phyloP scores from a whole-genome alignment of 2,113 vertebrate genomes.

The Polypterus bichir region DNA sequence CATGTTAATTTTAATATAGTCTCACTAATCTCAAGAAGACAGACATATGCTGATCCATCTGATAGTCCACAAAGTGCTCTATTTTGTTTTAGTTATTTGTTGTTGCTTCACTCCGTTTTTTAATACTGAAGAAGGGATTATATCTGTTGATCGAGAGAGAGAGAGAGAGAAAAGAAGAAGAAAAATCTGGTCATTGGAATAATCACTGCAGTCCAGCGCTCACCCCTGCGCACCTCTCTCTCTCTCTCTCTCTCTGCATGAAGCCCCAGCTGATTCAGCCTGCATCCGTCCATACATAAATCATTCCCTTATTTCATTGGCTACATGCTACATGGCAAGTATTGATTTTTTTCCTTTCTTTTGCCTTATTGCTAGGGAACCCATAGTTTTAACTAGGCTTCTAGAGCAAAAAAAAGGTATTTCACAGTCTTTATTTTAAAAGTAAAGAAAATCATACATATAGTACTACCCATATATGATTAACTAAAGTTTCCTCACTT shows the following conservation, averaged over 20 bases:
- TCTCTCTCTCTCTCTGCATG: constrained; percentile 48
- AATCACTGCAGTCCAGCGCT: constrained; percentile 54
- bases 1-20: constrained; percentile 54
- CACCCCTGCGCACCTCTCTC: constrained; percentile 32
- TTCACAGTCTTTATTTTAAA: too few species aligned
- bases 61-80: constrained; percentile 51
- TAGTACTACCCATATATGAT: too few species aligned
- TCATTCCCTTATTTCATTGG: constrained; percentile 94
- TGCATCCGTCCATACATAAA: constrained; percentile 89
- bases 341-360: constrained; percentile 77
- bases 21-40: constrained; percentile 56
- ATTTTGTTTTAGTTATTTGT: background rate
- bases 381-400: constrained; percentile 66
- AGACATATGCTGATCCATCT: constrained; percentile 61
- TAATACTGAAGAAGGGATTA: constrained; percentile 54
- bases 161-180: constrained; percentile 32
- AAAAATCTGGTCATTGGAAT: constrained; percentile 52
- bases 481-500: too few species aligned
- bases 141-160: constrained; percentile 39
- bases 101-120: constrained; percentile 31
- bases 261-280: constrained; percentile 79
- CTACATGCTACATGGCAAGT: constrained; percentile 92
- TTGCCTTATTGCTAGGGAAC: constrained; percentile 76
- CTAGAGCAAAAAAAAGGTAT: constrained; percentile 30
- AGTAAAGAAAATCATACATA: too few species aligned